Evolutionary conservation across 2,113 vertebrate species (phyloP).

Genomic region (Carollia perspicillata): DNA sequence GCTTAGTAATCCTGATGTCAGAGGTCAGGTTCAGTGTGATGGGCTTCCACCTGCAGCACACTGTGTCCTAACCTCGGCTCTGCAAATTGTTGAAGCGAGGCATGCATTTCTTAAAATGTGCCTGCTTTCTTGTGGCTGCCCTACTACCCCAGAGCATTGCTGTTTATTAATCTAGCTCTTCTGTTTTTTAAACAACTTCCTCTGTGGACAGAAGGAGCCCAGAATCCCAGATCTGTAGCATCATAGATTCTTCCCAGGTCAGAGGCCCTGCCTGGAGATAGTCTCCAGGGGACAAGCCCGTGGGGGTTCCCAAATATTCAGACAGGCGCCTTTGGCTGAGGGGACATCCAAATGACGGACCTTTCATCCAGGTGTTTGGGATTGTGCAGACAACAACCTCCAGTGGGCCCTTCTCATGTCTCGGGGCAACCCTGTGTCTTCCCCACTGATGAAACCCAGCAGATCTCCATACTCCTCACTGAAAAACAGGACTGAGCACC

Average conservation of each 20-base stretch:
- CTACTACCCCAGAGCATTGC: neutral
- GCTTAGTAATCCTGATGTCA: neutral
- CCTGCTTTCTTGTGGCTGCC: neutral
- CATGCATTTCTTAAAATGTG: neutral
- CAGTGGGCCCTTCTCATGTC: neutral
- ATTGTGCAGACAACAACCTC: neutral
- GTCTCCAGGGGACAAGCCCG: neutral
- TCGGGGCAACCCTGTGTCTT: neutral
- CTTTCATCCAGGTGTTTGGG: neutral
- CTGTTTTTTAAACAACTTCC: neutral
- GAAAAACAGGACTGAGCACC: neutral
- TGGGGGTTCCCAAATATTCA: neutral
- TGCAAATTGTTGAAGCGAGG: neutral
- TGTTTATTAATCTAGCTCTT: neutral
- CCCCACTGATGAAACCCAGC: neutral
- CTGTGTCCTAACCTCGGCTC: neutral
- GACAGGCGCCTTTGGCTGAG: neutral
- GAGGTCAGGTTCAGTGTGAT: neutral
- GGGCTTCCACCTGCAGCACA: neutral
- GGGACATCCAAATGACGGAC: neutral
- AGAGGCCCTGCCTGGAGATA: neutral
- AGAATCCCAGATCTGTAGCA: neutral
- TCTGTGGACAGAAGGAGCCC: neutral
- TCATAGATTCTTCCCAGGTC: neutral
- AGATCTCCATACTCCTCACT: neutral